Conservation (phyloP, 2,797 vertebrate genomes). For the Melopsittacus undulatus region DNA sequence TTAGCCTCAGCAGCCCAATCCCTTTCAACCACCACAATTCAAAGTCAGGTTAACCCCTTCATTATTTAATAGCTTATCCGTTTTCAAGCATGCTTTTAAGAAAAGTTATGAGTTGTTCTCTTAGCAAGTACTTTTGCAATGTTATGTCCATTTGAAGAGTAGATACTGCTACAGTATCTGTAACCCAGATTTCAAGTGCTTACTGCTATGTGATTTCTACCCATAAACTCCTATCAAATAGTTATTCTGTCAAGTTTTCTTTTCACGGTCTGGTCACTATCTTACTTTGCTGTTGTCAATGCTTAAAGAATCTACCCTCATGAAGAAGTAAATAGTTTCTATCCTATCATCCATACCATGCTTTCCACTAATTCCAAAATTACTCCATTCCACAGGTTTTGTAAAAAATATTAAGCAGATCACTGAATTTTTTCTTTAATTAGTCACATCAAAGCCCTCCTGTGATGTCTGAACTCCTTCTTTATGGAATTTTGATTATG, state of each 20-base stretch:
- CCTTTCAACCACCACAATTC: neutral
- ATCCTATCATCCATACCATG: neutral
- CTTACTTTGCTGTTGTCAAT: neutral
- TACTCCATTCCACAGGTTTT: neutral
- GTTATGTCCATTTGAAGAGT: neutral
- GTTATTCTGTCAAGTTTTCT: neutral
- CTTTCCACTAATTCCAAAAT: neutral
- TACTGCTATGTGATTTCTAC: neutral
- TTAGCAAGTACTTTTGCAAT: neutral
- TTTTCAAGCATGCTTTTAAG: neutral
- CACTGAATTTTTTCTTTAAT: neutral
- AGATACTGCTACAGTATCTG: neutral
- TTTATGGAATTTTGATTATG: neutral
- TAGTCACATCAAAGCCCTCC: neutral
- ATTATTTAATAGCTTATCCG: neutral
- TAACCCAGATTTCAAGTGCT: neutral
- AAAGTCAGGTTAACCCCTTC: neutral
- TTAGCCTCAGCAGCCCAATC: neutral
- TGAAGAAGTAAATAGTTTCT: neutral
- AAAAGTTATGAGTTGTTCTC: neutral
- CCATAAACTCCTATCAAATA: neutral
- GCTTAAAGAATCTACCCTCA: neutral
- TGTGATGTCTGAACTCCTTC: neutral
- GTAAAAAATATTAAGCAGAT: neutral
- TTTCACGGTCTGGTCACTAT: neutral